Evolutionary conservation across 2,113 vertebrate species (phyloP), one percentile per base, ranked within the genome.

Genomic region (Empidonax traillii): DNA sequence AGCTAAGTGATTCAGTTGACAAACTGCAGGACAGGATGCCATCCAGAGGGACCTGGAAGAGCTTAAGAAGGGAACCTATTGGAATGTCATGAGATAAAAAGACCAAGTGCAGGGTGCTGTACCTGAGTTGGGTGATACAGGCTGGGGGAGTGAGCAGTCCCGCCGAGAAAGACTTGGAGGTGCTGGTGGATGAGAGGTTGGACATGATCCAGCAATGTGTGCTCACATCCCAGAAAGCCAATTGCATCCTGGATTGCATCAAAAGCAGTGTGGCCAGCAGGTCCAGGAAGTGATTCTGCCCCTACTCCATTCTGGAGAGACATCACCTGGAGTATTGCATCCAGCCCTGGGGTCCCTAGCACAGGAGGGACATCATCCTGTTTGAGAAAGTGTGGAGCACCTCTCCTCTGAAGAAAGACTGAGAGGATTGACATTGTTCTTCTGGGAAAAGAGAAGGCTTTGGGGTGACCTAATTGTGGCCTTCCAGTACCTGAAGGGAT

Each of bases 161-260:
- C 62, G 25, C 30, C 9, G 30, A 41, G 46, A 68, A 61, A 0
- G 17, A 1, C 3, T n/a, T 47, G 28, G 7, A 4, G 5, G 0
- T 46, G 52, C 28, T 61, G 69, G 14, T 49, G 47, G 13, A 0
- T 41, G 69, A 47, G 39, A 15, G 30, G n/a, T 16, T 75, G 71
- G 30, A 9, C 62, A 68, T 7, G 14, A 27, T 11, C 21, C 30
- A 55, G n/a, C 14, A 2, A 31, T 27, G 20, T 6, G 21, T 11
- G 12, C 21, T 35, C 2, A 0, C n/a, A 35, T 25, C 41, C n/a
- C 71, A 69, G 63, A 55, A 1, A 62, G 12, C 7, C 53, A 68
- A 30, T 47, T 0, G 0, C 62, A 25, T 43, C 21, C n/a, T 69
- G 41, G 30, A 21, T n/a, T 76, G 47, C 35, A 69, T 19, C 63